phyloP scores from a whole-genome alignment of 2,888 invertebrate species.

The Aphidoletes aphidimyza region DNA sequence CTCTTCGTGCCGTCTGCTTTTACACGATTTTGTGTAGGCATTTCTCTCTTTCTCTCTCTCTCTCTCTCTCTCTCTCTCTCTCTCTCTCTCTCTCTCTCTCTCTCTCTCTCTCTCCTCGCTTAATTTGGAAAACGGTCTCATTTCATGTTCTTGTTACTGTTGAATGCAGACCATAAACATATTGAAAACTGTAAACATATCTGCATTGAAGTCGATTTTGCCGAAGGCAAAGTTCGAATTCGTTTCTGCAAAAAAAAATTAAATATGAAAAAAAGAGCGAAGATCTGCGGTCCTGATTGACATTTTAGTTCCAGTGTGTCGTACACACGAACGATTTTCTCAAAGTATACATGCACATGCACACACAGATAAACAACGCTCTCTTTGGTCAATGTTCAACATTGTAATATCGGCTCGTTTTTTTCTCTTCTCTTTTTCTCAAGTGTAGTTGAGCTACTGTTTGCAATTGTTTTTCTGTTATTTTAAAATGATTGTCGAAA shows the following conservation, averaged over 20 bases:
- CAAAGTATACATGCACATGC: not conserved
- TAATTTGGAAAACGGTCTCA: not conserved
- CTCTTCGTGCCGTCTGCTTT: not conserved
- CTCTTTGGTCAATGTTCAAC: constrained; percentile 19
- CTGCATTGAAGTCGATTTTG: constrained; percentile 8
- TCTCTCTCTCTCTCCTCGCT: not conserved
- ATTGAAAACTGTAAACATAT: constrained; percentile 1
- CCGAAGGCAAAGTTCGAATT: not conserved
- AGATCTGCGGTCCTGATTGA: constrained; percentile 30
- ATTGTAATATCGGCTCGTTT: not conserved
- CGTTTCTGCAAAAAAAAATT: not conserved
- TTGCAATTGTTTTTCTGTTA: constrained; percentile 42
- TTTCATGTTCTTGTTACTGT: not conserved
- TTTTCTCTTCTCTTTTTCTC: not conserved
- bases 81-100: not conserved
- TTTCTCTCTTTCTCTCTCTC: not conserved
- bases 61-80: not conserved
- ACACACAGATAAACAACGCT: no score
- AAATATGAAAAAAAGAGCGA: constrained; percentile 18
- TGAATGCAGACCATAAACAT: not conserved
- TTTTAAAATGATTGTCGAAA: constrained; percentile 14
- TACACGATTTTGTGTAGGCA: not conserved
- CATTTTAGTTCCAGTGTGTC: constrained; percentile 5
- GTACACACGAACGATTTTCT: not conserved
- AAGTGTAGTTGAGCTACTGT: not conserved